Evolutionary conservation across 2,797 vertebrate species (phyloP).

Genomic region (Tapera naevia): DNA sequence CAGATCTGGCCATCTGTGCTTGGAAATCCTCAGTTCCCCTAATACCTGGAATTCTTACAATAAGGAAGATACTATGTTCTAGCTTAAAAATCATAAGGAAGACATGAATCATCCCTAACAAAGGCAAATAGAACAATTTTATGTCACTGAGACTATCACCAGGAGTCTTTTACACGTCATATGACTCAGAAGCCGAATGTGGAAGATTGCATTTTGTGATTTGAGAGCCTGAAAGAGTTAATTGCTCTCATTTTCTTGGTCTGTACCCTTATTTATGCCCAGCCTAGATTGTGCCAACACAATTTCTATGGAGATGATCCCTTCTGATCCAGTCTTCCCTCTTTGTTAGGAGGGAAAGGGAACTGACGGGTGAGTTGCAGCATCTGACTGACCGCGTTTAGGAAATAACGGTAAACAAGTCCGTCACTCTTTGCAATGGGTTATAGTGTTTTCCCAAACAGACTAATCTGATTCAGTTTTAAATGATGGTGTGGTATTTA

Average conservation of each 20-base stretch:
- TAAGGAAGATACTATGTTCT: conserved; percentile 21
- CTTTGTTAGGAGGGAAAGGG: conserved; percentile 57
- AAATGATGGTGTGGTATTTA: background rate
- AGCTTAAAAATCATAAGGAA: conserved; percentile 7
- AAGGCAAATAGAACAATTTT: background rate
- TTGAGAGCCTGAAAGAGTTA: conserved; percentile 53
- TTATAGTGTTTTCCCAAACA: background rate
- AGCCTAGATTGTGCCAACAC: conserved; percentile 60
- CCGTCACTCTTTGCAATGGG: background rate
- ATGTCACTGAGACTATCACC: background rate
- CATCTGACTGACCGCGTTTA: background rate
- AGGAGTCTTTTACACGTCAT: background rate
- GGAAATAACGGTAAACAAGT: background rate
- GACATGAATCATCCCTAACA: background rate
- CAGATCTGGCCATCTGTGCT: conserved; percentile 66
- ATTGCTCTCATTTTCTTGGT: conserved; percentile 50
- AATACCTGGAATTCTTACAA: conserved; percentile 61
- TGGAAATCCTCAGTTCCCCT: conserved; percentile 59
- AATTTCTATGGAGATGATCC: conserved; percentile 75
- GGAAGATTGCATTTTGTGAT: background rate
- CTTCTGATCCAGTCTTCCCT: conserved; percentile 66
- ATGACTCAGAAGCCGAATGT: background rate
- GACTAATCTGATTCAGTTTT: background rate
- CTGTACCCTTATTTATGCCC: conserved; percentile 70
- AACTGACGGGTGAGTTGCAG: conserved; percentile 14